Conservation (phyloP, 2,113 vertebrate genomes). For the Sebastes fasciatus region DNA sequence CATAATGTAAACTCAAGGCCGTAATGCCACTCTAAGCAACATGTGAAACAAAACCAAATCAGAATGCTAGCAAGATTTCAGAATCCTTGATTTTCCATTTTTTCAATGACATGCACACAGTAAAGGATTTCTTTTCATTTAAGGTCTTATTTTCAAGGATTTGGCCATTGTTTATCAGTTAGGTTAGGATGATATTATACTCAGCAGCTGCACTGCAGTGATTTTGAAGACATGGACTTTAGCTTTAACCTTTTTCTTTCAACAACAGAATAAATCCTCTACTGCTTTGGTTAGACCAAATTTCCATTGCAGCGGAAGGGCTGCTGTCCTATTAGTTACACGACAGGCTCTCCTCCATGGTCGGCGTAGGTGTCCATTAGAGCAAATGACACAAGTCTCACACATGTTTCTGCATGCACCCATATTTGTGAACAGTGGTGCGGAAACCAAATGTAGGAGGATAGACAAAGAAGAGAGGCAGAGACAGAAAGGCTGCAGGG, state of each 20-base stretch:
- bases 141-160: neutral
- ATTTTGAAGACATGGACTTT: slow-evolving; percentile 20
- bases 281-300: slow-evolving; percentile 2
- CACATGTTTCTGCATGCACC: slow-evolving; percentile 3
- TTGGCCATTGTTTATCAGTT: neutral
- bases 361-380: slow-evolving; percentile 19
- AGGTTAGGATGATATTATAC: neutral
- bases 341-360: slow-evolving; percentile 7
- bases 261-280: slow-evolving; percentile 19
- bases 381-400: slow-evolving; percentile 3
- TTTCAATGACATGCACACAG: neutral
- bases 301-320: neutral
- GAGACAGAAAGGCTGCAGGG: slow-evolving; percentile 4
- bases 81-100: neutral
- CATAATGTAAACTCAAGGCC: slow-evolving; percentile 5
- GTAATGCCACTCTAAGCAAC: slow-evolving; percentile 8
- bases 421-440: slow-evolving; percentile 6
- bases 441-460: slow-evolving; percentile 13
- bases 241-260: slow-evolving; percentile 34
- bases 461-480: slow-evolving; percentile 1
- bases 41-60: slow-evolving; percentile 8
- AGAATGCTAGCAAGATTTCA: neutral
- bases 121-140: neutral
- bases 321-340: slow-evolving; percentile 25
- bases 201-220: slow-evolving; percentile 20